phyloP scores from a whole-genome alignment of 2,888 invertebrate species.

The Zelleria hepariella region DNA sequence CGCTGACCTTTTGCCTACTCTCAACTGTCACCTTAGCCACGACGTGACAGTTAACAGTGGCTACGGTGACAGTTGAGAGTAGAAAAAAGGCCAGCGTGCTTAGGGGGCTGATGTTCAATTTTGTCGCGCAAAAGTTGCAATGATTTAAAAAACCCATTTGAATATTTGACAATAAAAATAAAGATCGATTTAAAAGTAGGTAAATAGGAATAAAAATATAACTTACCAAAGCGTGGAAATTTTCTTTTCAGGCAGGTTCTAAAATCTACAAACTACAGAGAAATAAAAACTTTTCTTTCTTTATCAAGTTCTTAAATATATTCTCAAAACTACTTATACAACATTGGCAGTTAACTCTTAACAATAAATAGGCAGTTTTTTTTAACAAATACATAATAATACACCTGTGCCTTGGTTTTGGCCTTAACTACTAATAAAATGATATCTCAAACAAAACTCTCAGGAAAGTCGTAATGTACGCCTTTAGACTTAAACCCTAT shows the following conservation, averaged over 20 bases:
- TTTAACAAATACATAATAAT: constrained; percentile 10
- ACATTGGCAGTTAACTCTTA: background rate
- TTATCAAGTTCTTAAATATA: constrained; percentile 4
- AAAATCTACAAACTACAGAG: background rate
- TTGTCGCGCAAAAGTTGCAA: no score
- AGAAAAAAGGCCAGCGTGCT: no score
- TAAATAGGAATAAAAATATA: background rate
- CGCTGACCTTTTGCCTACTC: no score
- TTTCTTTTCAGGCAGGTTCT: background rate
- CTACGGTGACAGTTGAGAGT: no score
- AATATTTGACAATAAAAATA: no score
- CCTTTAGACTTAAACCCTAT: constrained; percentile 55
- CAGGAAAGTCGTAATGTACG: constrained; percentile 55
- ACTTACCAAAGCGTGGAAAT: background rate
- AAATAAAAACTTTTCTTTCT: constrained; percentile 1
- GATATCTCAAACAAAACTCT: constrained; percentile 56
- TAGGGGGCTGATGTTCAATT: no score
- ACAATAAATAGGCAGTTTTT: constrained; percentile 9
- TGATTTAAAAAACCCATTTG: no score
- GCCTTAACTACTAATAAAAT: no score
- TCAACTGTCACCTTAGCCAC: no score
- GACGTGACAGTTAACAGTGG: no score
- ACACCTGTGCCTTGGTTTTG: no score
- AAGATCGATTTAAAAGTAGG: background rate
- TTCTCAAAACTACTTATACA: constrained; percentile 1